phyloP scores from a whole-genome alignment of 2,113 vertebrate genomes.

The Sphyrna mokarran region DNA sequence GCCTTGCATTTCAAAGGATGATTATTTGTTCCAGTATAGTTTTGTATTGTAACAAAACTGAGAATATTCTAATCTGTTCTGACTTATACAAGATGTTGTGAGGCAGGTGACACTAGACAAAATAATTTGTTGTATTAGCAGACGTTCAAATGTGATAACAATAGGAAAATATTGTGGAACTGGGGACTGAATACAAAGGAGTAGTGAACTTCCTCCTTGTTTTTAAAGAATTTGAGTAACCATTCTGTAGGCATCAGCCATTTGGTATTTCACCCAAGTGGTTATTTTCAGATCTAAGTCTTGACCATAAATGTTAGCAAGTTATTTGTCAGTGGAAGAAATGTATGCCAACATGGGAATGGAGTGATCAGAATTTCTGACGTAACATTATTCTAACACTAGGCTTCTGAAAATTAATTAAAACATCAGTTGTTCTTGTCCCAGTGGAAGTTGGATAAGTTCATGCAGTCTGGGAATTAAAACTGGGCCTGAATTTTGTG shows the following conservation, averaged over 20 bases:
- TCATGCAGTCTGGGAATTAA: background rate
- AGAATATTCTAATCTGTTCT: background rate
- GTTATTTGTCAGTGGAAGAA: background rate
- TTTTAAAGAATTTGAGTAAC: background rate
- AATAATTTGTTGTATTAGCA: background rate
- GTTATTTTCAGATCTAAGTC: background rate
- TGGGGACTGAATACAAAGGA: background rate
- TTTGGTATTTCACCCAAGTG: background rate
- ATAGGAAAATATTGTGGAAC: background rate
- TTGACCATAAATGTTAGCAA: background rate
- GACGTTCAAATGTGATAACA: background rate
- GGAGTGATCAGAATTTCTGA: background rate
- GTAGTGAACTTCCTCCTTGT: background rate
- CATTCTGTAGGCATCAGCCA: background rate
- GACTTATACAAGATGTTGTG: background rate
- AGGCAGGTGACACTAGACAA: background rate
- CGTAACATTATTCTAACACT: background rate
- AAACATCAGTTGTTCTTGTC: background rate
- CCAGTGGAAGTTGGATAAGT: background rate
- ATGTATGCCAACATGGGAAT: background rate
- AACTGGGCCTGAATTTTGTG: too few relatives aligned
- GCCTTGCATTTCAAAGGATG: background rate
- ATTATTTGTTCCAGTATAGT: background rate
- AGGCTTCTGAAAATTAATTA: background rate
- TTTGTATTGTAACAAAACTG: background rate